Conservation (phyloP, 2,797 vertebrate genomes). For the Intellagama lesueurii region DNA sequence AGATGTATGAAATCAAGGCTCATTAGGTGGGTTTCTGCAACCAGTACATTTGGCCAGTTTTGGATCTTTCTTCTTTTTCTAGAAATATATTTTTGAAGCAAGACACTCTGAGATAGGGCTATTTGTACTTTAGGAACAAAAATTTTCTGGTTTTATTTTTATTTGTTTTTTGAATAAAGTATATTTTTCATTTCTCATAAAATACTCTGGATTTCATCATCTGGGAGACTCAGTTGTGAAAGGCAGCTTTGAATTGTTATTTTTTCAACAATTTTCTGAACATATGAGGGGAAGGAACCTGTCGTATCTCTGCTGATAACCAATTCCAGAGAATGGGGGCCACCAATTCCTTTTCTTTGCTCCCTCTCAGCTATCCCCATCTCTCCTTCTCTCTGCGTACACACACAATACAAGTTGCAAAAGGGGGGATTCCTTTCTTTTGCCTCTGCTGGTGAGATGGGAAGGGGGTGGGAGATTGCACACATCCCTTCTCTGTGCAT, state of each 20-base stretch:
- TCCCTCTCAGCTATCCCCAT: too few species aligned
- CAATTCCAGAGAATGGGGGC: too few species aligned
- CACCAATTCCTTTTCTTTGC: too few species aligned
- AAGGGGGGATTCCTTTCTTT: background rate
- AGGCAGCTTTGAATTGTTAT: too few species aligned
- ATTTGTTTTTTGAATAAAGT: background rate
- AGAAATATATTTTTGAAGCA: background rate
- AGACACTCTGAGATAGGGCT: background rate
- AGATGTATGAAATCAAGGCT: constrained; percentile 53
- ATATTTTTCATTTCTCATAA: background rate
- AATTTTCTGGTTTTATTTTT: background rate
- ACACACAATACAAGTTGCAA: background rate
- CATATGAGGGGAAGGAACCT: too few species aligned
- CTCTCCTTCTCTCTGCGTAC: too few species aligned
- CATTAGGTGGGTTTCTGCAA: constrained; percentile 52
- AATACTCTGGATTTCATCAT: background rate
- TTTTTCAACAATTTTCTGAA: too few species aligned
- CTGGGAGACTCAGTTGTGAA: too few species aligned
- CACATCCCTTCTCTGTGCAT: too few species aligned
- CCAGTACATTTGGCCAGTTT: background rate
- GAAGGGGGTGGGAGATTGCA: too few species aligned
- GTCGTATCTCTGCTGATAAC: too few species aligned
- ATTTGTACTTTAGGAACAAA: background rate
- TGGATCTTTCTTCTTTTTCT: constrained; percentile 38
- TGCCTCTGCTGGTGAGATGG: too few species aligned